Conservation (phyloP, 2,888 invertebrate genomes). For the Cryptops parisi region DNA sequence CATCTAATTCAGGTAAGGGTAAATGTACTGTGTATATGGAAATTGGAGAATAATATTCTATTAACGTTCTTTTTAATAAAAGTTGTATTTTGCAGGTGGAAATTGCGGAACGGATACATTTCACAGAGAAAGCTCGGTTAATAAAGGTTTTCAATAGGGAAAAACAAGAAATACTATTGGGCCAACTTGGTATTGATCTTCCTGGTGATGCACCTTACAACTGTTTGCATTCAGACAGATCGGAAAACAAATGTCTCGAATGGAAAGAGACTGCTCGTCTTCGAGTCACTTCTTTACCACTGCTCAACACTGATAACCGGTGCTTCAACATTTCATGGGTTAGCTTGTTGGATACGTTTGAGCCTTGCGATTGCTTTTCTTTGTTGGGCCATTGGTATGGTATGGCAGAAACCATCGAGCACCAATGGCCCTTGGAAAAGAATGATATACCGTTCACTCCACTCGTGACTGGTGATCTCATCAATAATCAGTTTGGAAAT, state of each 20-base stretch:
- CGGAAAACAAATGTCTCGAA: conserved; percentile 56
- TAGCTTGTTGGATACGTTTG: conserved; percentile 46
- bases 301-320: conserved; percentile 33
- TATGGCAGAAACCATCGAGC: conserved; percentile 17
- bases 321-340: conserved; percentile 80
- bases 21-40: neutral
- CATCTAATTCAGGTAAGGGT: conserved; percentile 31
- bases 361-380: conserved; percentile 72
- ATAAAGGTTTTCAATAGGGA: conserved; percentile 56
- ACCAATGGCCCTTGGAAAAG: conserved; percentile 58
- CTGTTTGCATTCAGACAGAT: conserved; percentile 16
- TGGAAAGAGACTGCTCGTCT: conserved; percentile 63
- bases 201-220: conserved; percentile 32
- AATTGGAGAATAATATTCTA: neutral
- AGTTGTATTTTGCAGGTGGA: conserved; percentile 40
- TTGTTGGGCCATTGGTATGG: conserved; percentile 36
- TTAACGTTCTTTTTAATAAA: neutral
- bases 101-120: conserved; percentile 65
- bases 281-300: conserved; percentile 28
- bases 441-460: conserved; percentile 52
- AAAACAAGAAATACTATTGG: conserved; percentile 53
- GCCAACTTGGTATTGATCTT: conserved; percentile 42
- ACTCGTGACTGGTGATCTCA: conserved; percentile 73
- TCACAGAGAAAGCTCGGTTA: conserved; percentile 58
- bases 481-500: conserved; percentile 42